Evolutionary conservation across 2,888 invertebrate genomes (phyloP), one percentile per base, ranked within the genome.

Genomic region (Dryomyza anilis): DNA sequence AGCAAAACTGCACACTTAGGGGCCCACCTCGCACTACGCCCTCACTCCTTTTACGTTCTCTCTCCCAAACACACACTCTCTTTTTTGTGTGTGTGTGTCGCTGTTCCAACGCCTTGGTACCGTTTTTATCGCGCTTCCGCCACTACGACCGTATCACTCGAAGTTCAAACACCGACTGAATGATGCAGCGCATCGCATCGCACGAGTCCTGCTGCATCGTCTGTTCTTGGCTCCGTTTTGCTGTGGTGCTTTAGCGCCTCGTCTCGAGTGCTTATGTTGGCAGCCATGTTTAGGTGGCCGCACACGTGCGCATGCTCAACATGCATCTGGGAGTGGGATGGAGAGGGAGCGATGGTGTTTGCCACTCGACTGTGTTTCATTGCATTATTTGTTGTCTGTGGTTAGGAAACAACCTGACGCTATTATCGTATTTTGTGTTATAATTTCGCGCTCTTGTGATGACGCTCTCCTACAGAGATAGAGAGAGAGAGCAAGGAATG

Each of bases 141-240:
- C 67, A 65, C 68, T 67, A 75, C 80, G 75, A 76, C 80, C 80
- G 78, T 76, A 75, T 79, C 78, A 80, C 78, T 74, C 77, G 77
- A 81, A 76, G 79, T 77, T 75, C 77, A 76, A 81, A 79, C 76
- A 78, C 79, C 80, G 80, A 81, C 81, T 81, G 77, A 78, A 58
- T 69, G 36, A 62, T 66, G 52, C 50, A 19, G 25, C 50, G 12
- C 60, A 14, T 45, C 56, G 46, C 36, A 45, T 25, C 14, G 23
- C 16, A 21, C 21, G 12, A 19, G 10, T 39, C 19, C 39, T 36
- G 23, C 30, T 16, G 19, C 45, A 7, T 21, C 10, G 43, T 27
- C 25, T 61, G 3, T 61, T 65, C 39, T 67, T 66, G 45, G 39
- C 63, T 70, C 46, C 62, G 30, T 33, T 72, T 69, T 65, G 61